Percentiles rank a stretch among this genome's conserved stretches.
Evolutionary conservation across 2,113 vertebrate species (phyloP).

Genomic region (Ptyas mucosa): DNA sequence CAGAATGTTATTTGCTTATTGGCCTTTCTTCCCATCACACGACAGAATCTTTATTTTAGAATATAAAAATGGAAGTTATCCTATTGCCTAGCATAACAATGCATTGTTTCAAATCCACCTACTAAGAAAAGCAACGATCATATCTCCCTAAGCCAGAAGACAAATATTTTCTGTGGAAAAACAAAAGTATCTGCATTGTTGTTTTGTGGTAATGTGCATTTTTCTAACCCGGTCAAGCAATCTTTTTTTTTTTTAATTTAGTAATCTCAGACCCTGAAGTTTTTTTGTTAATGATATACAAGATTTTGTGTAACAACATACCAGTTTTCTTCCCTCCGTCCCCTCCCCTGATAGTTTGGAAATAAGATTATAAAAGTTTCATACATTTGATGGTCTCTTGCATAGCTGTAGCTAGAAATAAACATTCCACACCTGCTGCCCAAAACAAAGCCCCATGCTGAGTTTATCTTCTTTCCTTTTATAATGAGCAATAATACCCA

Average conservation of each 20-base stretch:
- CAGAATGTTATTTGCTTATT: neutral
- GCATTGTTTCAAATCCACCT: neutral
- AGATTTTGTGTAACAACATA: neutral
- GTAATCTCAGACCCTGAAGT: neutral
- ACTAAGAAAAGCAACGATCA: neutral
- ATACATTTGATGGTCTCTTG: constrained; percentile 1
- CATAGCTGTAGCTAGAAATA: neutral
- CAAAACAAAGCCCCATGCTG: neutral
- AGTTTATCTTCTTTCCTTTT: neutral
- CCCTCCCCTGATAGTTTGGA: neutral
- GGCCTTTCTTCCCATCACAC: neutral
- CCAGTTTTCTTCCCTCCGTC: neutral
- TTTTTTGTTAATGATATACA: neutral
- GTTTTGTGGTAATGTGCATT: neutral
- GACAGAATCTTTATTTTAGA: neutral
- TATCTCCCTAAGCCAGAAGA: neutral
- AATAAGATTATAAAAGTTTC: neutral
- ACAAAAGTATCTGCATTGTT: no score
- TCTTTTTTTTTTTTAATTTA: neutral
- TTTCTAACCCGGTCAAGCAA: neutral
- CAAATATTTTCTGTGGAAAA: neutral
- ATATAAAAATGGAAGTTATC: neutral
- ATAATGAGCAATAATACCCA: neutral
- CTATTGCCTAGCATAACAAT: neutral
- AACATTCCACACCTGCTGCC: neutral